phyloP scores from a whole-genome alignment of 1,140 invertebrate genomes.

The Drosophila varians region DNA sequence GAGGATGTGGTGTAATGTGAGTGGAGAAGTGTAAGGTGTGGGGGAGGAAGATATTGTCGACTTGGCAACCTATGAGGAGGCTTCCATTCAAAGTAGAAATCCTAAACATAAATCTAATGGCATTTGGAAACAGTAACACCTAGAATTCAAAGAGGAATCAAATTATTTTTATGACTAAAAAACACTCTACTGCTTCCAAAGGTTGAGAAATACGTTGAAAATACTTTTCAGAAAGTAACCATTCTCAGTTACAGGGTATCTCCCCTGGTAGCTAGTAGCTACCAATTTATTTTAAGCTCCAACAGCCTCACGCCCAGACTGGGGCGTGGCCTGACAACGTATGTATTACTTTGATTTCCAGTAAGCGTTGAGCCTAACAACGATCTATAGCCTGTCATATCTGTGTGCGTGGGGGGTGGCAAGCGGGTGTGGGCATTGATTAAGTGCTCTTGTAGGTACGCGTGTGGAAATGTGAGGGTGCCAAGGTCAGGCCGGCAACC shows the following conservation, averaged over 20 bases:
- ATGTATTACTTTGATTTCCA: constrained; percentile 72
- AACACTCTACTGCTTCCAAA: too few relatives aligned
- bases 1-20: too few relatives aligned
- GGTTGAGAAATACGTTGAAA: too few relatives aligned
- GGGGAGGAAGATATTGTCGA: constrained; percentile 15
- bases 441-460: constrained; percentile 41
- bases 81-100: constrained; percentile 20
- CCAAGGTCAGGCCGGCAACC: constrained; percentile 18
- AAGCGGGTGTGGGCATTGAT: constrained; percentile 48
- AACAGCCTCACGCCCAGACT: not conserved
- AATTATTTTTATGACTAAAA: too few relatives aligned
- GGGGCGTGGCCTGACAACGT: constrained; percentile 43
- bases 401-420: not conserved
- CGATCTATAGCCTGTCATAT: constrained; percentile 54
- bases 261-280: constrained; percentile 19
- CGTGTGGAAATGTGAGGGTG: constrained; percentile 11
- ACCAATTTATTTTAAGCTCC: constrained; percentile 65
- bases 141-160: too few relatives aligned
- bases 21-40: not conserved
- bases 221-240: too few relatives aligned
- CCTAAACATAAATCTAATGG: constrained; percentile 40
- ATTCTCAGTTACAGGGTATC: constrained; percentile 18
- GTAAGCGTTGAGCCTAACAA: constrained; percentile 69
- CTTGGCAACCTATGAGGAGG: constrained; percentile 45
- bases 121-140: constrained; percentile 49